phyloP scores from a whole-genome alignment of 2,113 vertebrate genomes.

The Fulica atra region DNA sequence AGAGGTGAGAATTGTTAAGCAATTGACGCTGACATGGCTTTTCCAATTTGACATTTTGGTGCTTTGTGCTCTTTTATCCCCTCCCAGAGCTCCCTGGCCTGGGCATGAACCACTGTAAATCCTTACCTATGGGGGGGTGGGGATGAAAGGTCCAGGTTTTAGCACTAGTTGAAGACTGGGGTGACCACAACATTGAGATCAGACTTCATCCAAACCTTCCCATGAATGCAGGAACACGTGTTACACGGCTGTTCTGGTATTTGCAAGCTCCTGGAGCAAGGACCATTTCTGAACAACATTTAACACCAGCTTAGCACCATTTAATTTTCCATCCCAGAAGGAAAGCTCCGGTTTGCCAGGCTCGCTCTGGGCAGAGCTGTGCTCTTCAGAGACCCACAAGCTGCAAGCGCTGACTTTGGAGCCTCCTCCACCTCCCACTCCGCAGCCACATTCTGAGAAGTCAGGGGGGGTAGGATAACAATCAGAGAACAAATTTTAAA shows the following conservation, averaged over 20 bases:
- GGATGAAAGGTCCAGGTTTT: neutral
- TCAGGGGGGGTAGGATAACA: rapidly evolving
- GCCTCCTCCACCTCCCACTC: neutral
- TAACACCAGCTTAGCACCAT: neutral
- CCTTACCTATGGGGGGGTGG: too few species aligned
- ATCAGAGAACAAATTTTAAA: neutral
- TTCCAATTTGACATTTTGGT: neutral
- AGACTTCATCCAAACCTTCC: neutral
- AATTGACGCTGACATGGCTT: neutral
- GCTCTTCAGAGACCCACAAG: neutral
- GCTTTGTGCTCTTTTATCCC: neutral
- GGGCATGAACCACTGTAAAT: neutral
- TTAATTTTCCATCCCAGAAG: neutral
- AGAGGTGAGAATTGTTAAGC: neutral
- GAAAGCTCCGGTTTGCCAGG: neutral
- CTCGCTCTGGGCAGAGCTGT: neutral
- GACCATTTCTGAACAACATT: neutral
- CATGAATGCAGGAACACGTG: rapidly evolving
- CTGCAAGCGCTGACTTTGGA: neutral
- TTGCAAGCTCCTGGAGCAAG: neutral
- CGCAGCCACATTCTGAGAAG: neutral
- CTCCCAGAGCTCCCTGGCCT: neutral
- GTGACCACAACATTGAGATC: neutral
- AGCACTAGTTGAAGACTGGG: neutral
- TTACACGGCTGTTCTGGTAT: neutral